Evolutionary conservation across 1,140 invertebrate species (phyloP).

Genomic region (Aphidius ervi): DNA sequence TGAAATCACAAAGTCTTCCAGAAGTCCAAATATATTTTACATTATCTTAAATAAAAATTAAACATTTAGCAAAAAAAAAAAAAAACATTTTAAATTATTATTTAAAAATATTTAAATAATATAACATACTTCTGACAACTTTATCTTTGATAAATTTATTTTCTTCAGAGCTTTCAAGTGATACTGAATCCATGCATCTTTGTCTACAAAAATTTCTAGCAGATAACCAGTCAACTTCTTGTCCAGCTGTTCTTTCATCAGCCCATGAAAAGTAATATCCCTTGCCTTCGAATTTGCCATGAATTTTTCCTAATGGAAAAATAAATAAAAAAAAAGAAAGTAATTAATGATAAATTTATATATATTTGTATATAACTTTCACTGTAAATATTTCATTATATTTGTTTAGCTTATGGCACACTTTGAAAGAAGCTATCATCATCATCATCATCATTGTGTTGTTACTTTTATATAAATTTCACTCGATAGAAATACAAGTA

Average conservation of each 20-base stretch:
- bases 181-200: constrained; percentile 82
- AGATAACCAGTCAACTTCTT: constrained; percentile 76
- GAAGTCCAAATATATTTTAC: constrained; percentile 84
- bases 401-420: too few relatives aligned
- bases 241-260: constrained; percentile 64
- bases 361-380: background rate
- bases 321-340: background rate
- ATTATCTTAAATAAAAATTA: constrained; percentile 45
- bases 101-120: constrained; percentile 8
- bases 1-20: constrained; percentile 78
- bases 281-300: constrained; percentile 57
- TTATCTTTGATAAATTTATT: constrained; percentile 78
- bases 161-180: constrained; percentile 73
- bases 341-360: background rate
- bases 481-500: too few relatives aligned
- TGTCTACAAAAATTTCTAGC: constrained; percentile 78
- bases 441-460: too few relatives aligned
- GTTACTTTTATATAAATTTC: too few relatives aligned
- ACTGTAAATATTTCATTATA: too few relatives aligned
- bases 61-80: background rate
- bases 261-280: constrained; percentile 84
- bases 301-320: constrained; percentile 47
- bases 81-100: constrained; percentile 3
- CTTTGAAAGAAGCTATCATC: constrained; percentile 1
- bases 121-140: constrained; percentile 64